phyloP scores from a whole-genome alignment of 2,113 vertebrate species.

The Sardina pilchardus region DNA sequence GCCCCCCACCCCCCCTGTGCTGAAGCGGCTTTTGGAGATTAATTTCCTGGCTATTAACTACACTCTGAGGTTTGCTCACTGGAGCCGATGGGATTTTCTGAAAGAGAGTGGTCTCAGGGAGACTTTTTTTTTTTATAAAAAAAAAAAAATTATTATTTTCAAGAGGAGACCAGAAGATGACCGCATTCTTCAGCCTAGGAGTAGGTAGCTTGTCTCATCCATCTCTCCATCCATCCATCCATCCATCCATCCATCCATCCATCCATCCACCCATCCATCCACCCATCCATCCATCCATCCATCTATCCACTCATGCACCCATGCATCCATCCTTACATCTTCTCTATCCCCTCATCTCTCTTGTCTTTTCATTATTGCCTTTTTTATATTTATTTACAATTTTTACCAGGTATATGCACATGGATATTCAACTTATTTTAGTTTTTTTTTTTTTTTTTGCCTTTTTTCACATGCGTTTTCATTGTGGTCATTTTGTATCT shows the following conservation, averaged over 20 bases:
- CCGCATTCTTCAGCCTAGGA: not conserved
- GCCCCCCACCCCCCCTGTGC: not conserved
- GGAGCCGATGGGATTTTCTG: slow-evolving; percentile 27
- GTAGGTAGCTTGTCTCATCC: not conserved
- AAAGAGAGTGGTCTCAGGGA: not conserved
- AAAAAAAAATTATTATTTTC: not conserved
- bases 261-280: not conserved
- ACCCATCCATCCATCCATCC: not conserved
- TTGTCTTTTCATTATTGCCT: not conserved
- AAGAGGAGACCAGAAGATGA: not conserved
- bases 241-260: not conserved
- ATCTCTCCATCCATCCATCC: slow-evolving; percentile 1
- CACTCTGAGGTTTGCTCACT: slow-evolving; percentile 8
- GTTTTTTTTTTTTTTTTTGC: not conserved
- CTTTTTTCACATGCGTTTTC: not conserved
- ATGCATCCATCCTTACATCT: not conserved
- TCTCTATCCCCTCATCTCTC: not conserved
- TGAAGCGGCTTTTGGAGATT: slow-evolving; percentile 31
- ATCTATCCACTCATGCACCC: not conserved
- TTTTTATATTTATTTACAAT: not conserved
- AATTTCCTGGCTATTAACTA: slow-evolving; percentile 37
- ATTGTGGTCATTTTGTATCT: not conserved
- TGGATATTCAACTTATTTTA: too few species aligned
- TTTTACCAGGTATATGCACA: not conserved
- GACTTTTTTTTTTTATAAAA: not conserved